These are phyloP conservation scores for Sebastes jordani DNA, from an alignment of 2,797 vertebrate species.

Conservation along the genomic window DNA sequence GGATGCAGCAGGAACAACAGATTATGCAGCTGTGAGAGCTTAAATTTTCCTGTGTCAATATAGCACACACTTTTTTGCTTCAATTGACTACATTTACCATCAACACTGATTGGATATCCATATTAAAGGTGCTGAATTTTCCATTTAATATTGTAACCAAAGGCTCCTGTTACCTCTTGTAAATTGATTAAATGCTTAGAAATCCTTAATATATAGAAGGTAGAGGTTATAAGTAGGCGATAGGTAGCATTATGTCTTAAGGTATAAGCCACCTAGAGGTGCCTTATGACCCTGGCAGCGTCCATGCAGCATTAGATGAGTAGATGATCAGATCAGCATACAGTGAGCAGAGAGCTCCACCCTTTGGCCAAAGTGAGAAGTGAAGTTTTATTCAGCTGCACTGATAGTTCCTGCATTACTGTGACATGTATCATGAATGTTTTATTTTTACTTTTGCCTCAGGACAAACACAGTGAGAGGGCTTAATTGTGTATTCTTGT, in stretches of 20 bases:
- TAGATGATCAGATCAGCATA: neutral
- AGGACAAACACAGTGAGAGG: conserved; percentile 42
- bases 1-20: neutral
- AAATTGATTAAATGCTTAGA: neutral
- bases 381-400: neutral
- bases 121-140: neutral
- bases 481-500: conserved; percentile 44
- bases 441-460: conserved; percentile 34
- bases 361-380: conserved; percentile 44
- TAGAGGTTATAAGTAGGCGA: neutral
- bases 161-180: neutral
- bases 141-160: neutral
- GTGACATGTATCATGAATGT: neutral
- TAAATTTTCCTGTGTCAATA: neutral
- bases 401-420: neutral
- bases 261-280: neutral
- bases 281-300: neutral
- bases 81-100: neutral
- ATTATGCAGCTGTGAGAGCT: neutral
- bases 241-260: neutral
- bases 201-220: neutral
- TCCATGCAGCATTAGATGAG: neutral
- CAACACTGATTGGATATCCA: neutral
- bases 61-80: neutral
- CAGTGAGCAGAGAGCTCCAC: conserved; percentile 38